Evolutionary conservation across 2,113 vertebrate genomes (phyloP), one percentile per base, ranked within the genome.

Genomic region (Actinemys pallida): DNA sequence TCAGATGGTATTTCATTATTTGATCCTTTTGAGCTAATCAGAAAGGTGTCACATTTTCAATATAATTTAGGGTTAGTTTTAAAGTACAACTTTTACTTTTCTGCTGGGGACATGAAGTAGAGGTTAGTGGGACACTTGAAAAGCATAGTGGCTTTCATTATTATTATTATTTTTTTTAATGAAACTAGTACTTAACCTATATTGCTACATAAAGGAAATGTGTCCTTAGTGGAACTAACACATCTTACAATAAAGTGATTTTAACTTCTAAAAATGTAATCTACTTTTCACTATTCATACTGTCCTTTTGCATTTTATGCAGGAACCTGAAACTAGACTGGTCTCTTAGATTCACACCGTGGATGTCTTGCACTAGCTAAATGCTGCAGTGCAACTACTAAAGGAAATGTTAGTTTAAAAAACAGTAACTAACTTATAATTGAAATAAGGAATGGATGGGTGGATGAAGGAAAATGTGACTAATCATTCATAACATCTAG

Each of bases 1-100:
- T 52, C 31, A 87, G 81, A 11, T 93, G 50, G 5, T 27, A 29
- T 49, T 94, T 81, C 35, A 17, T 81, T 83, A 45, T 88, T 76
- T 90, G 8, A 19, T 12, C 88, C 56, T 62, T 31, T 81, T 62
- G 50, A 80, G n/a, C 24, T 39, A 79, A 75, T 65, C 50, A 59
- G 7, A 86, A 83, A 84, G 10, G 22, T 59, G 27, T 11, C 14
- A 47, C 6, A n/a, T 90, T 89, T 79, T 52, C 13, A 1, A 9
- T 52, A 22, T 35, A 56, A 65, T 52, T 62, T 53, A 53, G 9
- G 5, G 5, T 56, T 90, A 13, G 52, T 90, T 90, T 10, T 86
- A 31, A 78, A 78, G 25, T 78, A 78, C 75, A 29, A 47, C 10
- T 78, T 78, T 78, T 47, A 47, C 17, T 69, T 9, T 27, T 78